phyloP scores from a whole-genome alignment of 2,113 vertebrate genomes.

The Dicaeum eximium region DNA sequence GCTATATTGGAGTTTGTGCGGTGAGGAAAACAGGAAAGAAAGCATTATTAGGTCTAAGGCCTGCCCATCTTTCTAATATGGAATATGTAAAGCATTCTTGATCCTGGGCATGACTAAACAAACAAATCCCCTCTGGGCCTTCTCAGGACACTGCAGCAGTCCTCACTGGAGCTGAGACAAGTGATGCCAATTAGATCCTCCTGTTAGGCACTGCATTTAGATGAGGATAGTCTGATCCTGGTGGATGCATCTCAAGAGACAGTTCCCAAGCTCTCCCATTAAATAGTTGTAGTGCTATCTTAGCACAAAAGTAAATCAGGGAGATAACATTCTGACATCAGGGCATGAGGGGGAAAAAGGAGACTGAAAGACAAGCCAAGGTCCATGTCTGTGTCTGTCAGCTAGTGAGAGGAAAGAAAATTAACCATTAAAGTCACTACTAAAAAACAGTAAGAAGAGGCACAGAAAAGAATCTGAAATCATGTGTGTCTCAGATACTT shows the following conservation, averaged over 20 bases:
- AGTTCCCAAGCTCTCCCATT: background rate
- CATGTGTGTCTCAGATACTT: background rate
- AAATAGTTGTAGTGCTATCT: background rate
- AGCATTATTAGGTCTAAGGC: background rate
- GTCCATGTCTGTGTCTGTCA: background rate
- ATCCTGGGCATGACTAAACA: background rate
- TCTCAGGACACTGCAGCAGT: background rate
- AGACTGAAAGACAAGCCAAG: background rate
- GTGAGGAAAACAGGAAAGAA: background rate
- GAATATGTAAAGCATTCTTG: background rate
- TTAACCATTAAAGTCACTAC: background rate
- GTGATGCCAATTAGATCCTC: background rate
- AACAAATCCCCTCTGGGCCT: background rate
- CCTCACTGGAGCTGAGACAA: background rate
- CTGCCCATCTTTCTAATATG: background rate
- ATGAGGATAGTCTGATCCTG: background rate
- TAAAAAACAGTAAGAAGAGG: background rate
- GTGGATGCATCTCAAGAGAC: background rate
- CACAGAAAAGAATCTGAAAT: background rate
- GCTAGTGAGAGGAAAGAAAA: background rate
- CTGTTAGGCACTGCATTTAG: background rate
- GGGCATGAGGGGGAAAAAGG: background rate
- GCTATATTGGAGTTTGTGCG: background rate
- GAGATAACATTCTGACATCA: background rate
- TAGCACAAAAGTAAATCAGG: background rate